Evolutionary conservation across 92 coral and sea anemone species (phyloP), one percentile per base, ranked within the genome.

Genomic region (Actinostola sp.): DNA sequence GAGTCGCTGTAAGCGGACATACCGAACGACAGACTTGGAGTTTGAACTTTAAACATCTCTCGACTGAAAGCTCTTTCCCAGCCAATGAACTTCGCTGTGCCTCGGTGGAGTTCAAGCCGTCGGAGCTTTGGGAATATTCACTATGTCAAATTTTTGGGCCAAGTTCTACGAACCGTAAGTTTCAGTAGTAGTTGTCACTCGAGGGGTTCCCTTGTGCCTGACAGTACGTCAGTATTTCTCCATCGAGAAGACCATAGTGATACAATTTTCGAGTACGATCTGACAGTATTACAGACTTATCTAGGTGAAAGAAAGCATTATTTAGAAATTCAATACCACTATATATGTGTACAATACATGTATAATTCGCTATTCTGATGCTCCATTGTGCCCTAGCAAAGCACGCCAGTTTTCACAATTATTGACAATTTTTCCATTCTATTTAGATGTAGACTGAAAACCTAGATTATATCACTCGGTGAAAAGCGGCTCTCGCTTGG

Each of bases 141-240:
- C 63, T 35, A 85, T 89, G 89, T 75, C 97, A 30, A 87, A 76
- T 45, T 90, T 90, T 70, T 90, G 97, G 97, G 92, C 77, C 15
- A 78, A 79, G 42, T 73, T 85, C 25, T 57, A 89, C 44, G 84
- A 83, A 65, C 84, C 92, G 97, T 90, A 87, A 90, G 97, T 90
- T 44, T 7, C 7, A 24, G 25, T 58, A 3, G 53, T 48, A 11
- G 59, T 23, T 53, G 30, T n/a, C 59, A 53, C 21, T 53, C 21
- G 7, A 27, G 19, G n/a, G 29, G 39, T 38, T 27, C 28, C 5
- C 27, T 57, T 12, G 5, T 27, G n/a, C 27, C n/a, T 57, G 38
- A 30, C 36, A 57, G 1, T 4, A n/a, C 45, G 1, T 48, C 1
- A 44, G 42, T 27, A 4, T 50, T 24, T 67, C 20, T 44, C 20